Conservation (phyloP, 2,888 invertebrate species). For the Lasioglossum lativentre region DNA sequence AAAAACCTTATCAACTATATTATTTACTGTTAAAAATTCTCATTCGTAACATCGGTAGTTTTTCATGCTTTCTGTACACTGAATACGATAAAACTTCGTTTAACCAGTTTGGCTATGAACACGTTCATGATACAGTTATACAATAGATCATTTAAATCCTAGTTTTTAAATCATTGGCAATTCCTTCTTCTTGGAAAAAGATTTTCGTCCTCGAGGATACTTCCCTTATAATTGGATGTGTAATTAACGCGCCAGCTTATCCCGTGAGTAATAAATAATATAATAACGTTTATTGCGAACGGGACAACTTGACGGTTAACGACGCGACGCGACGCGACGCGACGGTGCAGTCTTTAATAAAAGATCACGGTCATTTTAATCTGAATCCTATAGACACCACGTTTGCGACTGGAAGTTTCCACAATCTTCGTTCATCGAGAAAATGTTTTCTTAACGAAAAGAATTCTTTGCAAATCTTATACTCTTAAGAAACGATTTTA, state of each 20-base stretch:
- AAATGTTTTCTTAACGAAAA: background rate
- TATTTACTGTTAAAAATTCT: conserved; percentile 40
- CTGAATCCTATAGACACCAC: background rate
- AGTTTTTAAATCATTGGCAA: conserved; percentile 15
- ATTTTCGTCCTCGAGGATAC: background rate
- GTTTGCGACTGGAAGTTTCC: background rate
- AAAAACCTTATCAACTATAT: conserved; percentile 38
- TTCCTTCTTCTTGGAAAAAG: conserved; percentile 24
- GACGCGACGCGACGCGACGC: background rate
- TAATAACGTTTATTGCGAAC: background rate
- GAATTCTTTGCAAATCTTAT: background rate
- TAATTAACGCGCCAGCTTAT: background rate
- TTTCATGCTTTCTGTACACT: conserved; percentile 38
- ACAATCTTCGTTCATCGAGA: background rate
- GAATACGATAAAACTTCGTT: conserved; percentile 27
- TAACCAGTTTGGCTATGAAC: conserved; percentile 17
- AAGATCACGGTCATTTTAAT: conserved; percentile 16
- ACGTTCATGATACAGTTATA: conserved; percentile 36
- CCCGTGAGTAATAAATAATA: background rate
- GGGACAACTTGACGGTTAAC: background rate
- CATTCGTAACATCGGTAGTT: conserved; percentile 14
- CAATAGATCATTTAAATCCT: background rate
- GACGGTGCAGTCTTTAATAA: conserved; percentile 18
- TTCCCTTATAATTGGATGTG: background rate
- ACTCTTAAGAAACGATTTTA: background rate